These are phyloP conservation scores for Drosophila sp. DNA, from an alignment of 1,140 invertebrate species.

Conservation along the genomic window DNA sequence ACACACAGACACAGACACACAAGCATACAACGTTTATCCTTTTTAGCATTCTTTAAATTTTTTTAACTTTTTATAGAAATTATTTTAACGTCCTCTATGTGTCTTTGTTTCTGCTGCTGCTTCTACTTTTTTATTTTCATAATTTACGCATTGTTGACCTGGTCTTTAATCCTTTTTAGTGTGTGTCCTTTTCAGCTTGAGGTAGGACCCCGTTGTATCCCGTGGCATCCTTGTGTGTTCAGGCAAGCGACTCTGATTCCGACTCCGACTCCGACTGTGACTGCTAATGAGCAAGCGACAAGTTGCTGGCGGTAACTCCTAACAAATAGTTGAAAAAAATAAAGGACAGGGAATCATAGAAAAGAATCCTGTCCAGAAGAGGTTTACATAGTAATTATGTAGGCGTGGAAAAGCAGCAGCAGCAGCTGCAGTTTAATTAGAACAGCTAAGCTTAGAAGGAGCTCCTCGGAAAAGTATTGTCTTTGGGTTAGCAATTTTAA, in stretches of 20 bases:
- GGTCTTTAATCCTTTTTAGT: constrained; percentile 22
- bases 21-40: constrained; percentile 25
- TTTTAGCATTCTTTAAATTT: constrained; percentile 52
- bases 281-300: constrained; percentile 60
- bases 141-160: constrained; percentile 59
- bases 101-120: constrained; percentile 21
- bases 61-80: constrained; percentile 77
- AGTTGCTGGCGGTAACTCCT: constrained; percentile 20
- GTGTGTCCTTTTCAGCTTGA: constrained; percentile 28
- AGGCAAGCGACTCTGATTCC: not conserved
- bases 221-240: constrained; percentile 1
- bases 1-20: constrained; percentile 16
- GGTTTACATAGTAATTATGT: constrained; percentile 27
- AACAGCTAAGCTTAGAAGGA: not conserved
- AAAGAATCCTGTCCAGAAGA: constrained; percentile 1
- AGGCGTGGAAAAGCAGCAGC: not conserved
- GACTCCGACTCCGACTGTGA: constrained; percentile 14
- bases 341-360: not conserved
- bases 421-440: constrained; percentile 9
- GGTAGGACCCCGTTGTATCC: constrained; percentile 18
- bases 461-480: not conserved
- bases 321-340: constrained; percentile 1
- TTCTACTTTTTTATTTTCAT: constrained; percentile 6
- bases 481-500: not conserved
- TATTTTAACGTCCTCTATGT: constrained; percentile 62